Evolutionary conservation across 2,888 invertebrate genomes (phyloP).

Genomic region (Yponomeuta plumbellus): DNA sequence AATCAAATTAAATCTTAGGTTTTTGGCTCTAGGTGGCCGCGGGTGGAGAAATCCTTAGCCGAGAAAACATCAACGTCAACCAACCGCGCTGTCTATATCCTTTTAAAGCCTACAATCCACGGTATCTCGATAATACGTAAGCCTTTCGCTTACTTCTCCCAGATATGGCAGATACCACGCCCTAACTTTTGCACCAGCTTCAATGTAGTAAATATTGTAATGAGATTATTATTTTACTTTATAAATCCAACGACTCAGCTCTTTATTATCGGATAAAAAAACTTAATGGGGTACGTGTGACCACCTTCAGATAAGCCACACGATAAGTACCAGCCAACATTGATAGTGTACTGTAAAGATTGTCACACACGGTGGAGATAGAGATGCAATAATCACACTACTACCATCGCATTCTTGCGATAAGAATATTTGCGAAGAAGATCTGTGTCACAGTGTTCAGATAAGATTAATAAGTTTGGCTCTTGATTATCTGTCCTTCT

Average conservation of each 20-base stretch:
- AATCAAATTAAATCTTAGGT: too few relatives aligned
- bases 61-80: not conserved
- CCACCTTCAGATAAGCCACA: slow-evolving; percentile 43
- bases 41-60: too few relatives aligned
- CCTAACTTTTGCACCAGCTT: slow-evolving; percentile 45
- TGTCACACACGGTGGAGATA: too few relatives aligned
- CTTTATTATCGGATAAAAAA: slow-evolving; percentile 13
- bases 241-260: slow-evolving; percentile 48
- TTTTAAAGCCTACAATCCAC: slow-evolving; percentile 32
- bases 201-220: slow-evolving; percentile 72
- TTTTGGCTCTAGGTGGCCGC: too few relatives aligned
- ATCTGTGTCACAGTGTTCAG: too few relatives aligned
- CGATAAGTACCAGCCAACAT: slow-evolving; percentile 27
- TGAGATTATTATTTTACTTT: slow-evolving; percentile 68
- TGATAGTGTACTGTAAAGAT: too few relatives aligned
- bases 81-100: slow-evolving; percentile 7
- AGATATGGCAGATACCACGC: slow-evolving; percentile 25
- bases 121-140: slow-evolving; percentile 47
- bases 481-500: too few relatives aligned
- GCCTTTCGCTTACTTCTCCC: slow-evolving; percentile 54
- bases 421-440: too few relatives aligned
- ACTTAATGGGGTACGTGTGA: slow-evolving; percentile 43
- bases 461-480: too few relatives aligned
- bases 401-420: too few relatives aligned
- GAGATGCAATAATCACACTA: too few relatives aligned